phyloP scores from a whole-genome alignment of 2,797 vertebrate species.

The Eurystomus glaucurus region DNA sequence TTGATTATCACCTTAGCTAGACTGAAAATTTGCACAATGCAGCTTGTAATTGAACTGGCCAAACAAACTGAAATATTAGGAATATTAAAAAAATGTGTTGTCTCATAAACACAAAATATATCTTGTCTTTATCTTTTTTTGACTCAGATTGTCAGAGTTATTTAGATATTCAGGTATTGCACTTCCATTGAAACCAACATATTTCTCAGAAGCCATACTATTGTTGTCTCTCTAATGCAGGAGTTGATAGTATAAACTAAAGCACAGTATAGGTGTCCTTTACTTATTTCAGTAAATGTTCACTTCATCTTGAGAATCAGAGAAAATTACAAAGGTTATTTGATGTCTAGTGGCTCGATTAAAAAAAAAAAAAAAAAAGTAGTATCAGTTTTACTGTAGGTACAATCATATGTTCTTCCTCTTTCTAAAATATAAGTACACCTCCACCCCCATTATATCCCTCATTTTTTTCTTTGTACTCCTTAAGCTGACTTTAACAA shows the following conservation, averaged over 20 bases:
- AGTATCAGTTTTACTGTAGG: not conserved
- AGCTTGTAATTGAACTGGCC: not conserved
- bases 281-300: not conserved
- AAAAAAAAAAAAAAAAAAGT: not conserved
- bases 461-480: not conserved
- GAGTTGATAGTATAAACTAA: not conserved
- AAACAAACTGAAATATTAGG: not conserved
- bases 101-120: not conserved
- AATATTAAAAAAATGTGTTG: not conserved
- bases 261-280: not conserved
- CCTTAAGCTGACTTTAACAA: not conserved
- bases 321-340: not conserved
- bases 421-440: not conserved
- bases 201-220: not conserved
- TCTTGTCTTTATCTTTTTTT: not conserved
- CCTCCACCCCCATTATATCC: fast-evolving
- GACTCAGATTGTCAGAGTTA: not conserved
- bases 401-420: not conserved
- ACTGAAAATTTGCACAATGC: not conserved
- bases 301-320: not conserved
- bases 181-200: not conserved
- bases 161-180: not conserved
- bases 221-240: not conserved
- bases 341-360: not conserved
- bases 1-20: not conserved